Evolutionary conservation across 2,888 invertebrate genomes (phyloP), one percentile per base, ranked within the genome.

Genomic region (Chrysolina haemoptera): DNA sequence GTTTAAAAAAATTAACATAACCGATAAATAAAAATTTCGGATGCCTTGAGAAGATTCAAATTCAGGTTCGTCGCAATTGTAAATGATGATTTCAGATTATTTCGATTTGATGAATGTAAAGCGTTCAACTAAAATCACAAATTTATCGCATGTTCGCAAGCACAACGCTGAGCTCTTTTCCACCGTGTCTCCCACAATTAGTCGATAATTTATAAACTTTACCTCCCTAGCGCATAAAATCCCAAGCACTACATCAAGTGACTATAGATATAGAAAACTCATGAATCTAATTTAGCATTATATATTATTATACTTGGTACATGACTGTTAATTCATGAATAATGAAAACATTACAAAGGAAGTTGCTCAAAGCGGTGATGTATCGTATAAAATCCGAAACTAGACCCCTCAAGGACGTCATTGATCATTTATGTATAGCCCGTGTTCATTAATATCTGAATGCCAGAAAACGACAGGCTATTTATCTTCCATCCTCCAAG

Each of bases 281-380:
- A 53, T 53, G 12, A 53, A 53, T 53, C 20, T 53, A 5, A 22
- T 20, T 53, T 12, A 20, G 20, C 11, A 48, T 0, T 16, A 48
- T 53, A 18, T 22, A 53, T 53, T 53, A 53, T 53, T 53, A 20
- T 53, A 53, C 53, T 53, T 20, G 18, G 53, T 20, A 20, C 12
- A 22, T 53, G 16, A 16, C 48, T 16, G 20, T 53, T 20, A 53
- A 53, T 18, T 20, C 20, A 20, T 53, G 12, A 53, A 18, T 11
- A 20, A 53, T 18, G 53, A 18, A 11, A 53, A 53, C 16, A 16
- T 48, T 16, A 48, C 10, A n/a, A 53, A 20, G 20, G 18, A 53
- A 1, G 53, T 53, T 11, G 12, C 4, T 53, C 20, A 53, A 53
- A 53, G 9, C 4, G 3, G 53, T 53, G 12, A 20, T 53, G 53